phyloP scores from a whole-genome alignment of 1,140 invertebrate species.

The Pseudomyrmex concolor region DNA sequence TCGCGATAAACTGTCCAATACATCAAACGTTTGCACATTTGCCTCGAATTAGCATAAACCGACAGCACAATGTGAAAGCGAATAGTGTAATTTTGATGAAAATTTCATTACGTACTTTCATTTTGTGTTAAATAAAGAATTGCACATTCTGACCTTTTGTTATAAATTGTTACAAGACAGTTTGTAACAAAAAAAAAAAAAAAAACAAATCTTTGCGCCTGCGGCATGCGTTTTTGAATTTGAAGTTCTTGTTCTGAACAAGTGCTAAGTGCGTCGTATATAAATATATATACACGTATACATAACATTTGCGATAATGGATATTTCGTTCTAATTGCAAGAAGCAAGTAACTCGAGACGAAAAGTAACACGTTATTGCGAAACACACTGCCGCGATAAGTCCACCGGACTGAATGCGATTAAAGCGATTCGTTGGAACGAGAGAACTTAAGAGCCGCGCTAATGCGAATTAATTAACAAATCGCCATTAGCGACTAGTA shows the following conservation, averaged over 20 bases:
- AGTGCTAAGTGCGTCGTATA: background rate
- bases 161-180: background rate
- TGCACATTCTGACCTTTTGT: background rate
- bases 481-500: conserved; percentile 12
- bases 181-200: background rate
- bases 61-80: conserved; percentile 11
- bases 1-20: conserved; percentile 11
- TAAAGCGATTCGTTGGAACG: conserved; percentile 13
- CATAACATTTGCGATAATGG: too few relatives aligned
- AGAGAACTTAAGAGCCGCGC: conserved; percentile 12
- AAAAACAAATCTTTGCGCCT: too few relatives aligned
- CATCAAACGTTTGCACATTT: conserved; percentile 27
- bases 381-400: background rate
- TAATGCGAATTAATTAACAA: conserved; percentile 44
- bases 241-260: conserved; percentile 6
- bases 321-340: background rate
- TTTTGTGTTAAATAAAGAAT: background rate
- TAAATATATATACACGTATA: too few relatives aligned
- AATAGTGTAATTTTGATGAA: background rate
- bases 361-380: background rate
- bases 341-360: background rate
- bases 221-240: background rate
- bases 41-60: conserved; percentile 15
- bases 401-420: conserved; percentile 10
- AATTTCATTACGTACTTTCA: background rate